Base-by-base conservation (phyloP, 2,113 vertebrate genomes). In the Aythya baeri region DNA sequence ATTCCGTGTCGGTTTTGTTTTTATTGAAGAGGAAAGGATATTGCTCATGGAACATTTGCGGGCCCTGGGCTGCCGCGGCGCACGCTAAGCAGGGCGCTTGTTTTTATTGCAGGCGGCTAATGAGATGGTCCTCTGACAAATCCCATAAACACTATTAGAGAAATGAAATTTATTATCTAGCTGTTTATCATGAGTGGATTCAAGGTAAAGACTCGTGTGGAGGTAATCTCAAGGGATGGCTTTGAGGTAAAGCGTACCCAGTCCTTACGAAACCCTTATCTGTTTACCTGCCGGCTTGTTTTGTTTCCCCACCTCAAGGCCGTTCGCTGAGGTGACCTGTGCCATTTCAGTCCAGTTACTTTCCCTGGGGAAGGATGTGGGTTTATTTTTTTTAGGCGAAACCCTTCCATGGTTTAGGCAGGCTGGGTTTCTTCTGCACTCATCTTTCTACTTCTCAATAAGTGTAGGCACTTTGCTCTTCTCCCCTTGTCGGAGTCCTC, bases 141-240 rank as follows among this genome's bases (percentile, higher is more conserved):
- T 93, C 90, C 77, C 67, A 83, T 96, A 95, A 96, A 86, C 93
- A 52, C 96, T 95, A 96, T 96, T 96, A 97, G 95, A 96, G 91
- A 97, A 96, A 97, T 97, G 78, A 96, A 92, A 76, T 89, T 91
- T 91, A 31, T 97, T 97, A 97, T 96, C 97, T 94, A 38, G 20
- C 86, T 89, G 72, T 88, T 96, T 66, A 96, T 97, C 94, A 95
- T 83, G 87, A 93, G 93, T 92, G 85, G 80, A 72, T 63, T 90
- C 38, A 86, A 94, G 95, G 89, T 89, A 73, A 96, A 91, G 88
- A 41, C 67, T 87, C 7, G 0, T 89, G 25, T 29, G 34, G 83
- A 95, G 95, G 94, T 96, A 94, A 97, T 95, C 93, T 87, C 44
- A 25, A 88, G 75, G 96, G 93, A 79, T 85, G 32, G 23, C 17